Evolutionary conservation across 1,140 invertebrate species (phyloP), one percentile per base, ranked within the genome.

Genomic region (Drosophila setifemur): DNA sequence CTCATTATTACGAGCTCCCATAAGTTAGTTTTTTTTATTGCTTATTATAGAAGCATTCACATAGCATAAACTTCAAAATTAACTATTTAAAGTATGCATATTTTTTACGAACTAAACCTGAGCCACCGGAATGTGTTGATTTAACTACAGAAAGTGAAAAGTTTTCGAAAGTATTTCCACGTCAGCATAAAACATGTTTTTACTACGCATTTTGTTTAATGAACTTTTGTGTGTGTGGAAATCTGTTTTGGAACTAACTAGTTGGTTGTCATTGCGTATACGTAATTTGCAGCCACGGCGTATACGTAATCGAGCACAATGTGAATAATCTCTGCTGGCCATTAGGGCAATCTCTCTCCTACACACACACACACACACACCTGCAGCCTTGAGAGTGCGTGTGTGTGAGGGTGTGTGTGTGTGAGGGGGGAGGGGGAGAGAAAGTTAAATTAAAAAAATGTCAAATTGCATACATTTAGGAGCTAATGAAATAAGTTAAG

Each of bases 371-470:
- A 25, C 43, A 28, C 16, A 37, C 11, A 33, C 25, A 21, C n/a
- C 23, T 23, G 49, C n/a, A 18, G n/a, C 8, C n/a, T 23, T 2
- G 21, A 31, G 29, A 4, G 12, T 31, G 29, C 29, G 31, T 39
- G 11, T 25, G 33, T 11, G 14, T 31, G 55, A 23, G 55, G 39
- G 45, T 57, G 50, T 19, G 54, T 50, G 16, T 33, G 45, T 11
- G 35, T 8, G 19, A 14, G 43, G n/a, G 23, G 19, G 70, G 40
- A 37, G 72, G 33, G 52, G 61, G 54, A 66, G 78, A 73, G 74
- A 85, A 83, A 85, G 79, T 83, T 83, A 83, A 86, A 83, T 83
- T 83, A 86, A 79, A 83, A 82, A 83, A 83, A 83, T 83, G 81
- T 83, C 79, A 83, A 83, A 83, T 85, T 83, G 79, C 79, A 83